Percentiles rank a stretch among this genome's conserved stretches.
Evolutionary conservation across 2,888 invertebrate genomes (phyloP).

Genomic region (Dorcus parallelipipedus): DNA sequence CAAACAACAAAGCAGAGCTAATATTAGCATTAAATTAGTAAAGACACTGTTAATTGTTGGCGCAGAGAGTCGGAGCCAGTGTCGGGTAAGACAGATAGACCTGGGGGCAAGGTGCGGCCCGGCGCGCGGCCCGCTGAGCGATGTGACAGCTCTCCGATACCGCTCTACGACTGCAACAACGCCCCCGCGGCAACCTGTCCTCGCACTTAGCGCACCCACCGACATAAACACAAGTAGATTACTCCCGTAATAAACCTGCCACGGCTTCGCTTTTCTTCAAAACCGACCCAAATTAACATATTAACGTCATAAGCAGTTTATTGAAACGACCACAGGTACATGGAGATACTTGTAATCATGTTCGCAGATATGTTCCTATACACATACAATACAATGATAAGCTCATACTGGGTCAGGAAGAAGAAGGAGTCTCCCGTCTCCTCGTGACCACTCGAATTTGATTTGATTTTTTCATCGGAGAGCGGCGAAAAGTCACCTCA

Average conservation of each 20-base stretch:
- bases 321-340: conserved; percentile 2
- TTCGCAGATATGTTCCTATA: too few relatives aligned
- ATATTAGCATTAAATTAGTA: conserved; percentile 9
- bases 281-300: conserved; percentile 12
- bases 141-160: conserved; percentile 34
- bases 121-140: conserved; percentile 33
- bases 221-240: conserved; percentile 16
- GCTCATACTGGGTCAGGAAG: too few relatives aligned
- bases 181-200: conserved; percentile 36
- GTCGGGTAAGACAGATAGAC: conserved; percentile 20
- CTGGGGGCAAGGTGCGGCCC: conserved; percentile 33
- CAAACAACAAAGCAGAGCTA: conserved; percentile 1
- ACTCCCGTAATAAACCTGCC: background rate
- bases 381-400: too few relatives aligned
- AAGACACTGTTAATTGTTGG: conserved; percentile 6
- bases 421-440: too few relatives aligned
- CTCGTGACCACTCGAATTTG: too few relatives aligned
- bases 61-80: conserved; percentile 9
- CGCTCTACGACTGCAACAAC: conserved; percentile 24
- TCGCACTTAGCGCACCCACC: conserved; percentile 27
- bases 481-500: too few relatives aligned
- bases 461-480: too few relatives aligned
- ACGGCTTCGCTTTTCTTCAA: background rate
- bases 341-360: background rate
- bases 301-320: conserved; percentile 14